Conservation (phyloP, 23 tunicate species). For the Ciona savignyi region DNA sequence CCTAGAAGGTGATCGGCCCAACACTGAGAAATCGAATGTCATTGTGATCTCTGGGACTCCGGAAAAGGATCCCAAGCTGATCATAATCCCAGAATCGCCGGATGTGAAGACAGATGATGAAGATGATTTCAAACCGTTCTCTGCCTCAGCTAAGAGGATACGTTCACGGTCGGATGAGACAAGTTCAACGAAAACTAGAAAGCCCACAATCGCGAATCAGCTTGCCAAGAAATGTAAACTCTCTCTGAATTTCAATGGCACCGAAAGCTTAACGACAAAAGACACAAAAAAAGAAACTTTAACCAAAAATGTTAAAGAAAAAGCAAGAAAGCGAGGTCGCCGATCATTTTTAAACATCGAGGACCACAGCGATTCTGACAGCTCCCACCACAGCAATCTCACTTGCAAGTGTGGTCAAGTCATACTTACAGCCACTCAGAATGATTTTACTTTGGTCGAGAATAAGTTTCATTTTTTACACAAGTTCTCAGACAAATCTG, state of each 20-base stretch:
- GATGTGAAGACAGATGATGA: slow-evolving; percentile 5
- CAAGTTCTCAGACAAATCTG: too few relatives aligned
- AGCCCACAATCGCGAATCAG: slow-evolving; percentile 15
- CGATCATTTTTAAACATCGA: too few relatives aligned
- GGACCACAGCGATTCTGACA: too few relatives aligned
- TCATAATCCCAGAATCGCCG: slow-evolving; percentile 54
- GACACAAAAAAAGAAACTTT: neutral
- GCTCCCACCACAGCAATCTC: too few relatives aligned
- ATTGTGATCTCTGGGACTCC: slow-evolving; percentile 25
- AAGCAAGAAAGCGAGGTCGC: neutral
- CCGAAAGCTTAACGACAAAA: too few relatives aligned
- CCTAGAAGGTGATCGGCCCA: neutral
- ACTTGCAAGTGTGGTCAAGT: too few relatives aligned
- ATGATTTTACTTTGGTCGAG: too few relatives aligned
- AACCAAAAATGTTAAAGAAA: neutral
- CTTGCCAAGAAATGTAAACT: slow-evolving; percentile 46
- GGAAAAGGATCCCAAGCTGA: slow-evolving; percentile 14
- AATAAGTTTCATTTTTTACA: too few relatives aligned
- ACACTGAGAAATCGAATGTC: slow-evolving; percentile 3
- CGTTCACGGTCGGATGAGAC: neutral
- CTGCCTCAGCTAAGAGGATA: neutral
- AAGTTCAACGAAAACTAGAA: neutral
- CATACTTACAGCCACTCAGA: too few relatives aligned
- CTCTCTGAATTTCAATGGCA: slow-evolving; percentile 2
- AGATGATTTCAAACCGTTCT: slow-evolving; percentile 17